Base-by-base conservation (phyloP, 2,113 vertebrate genomes). In the Dipodomys stephensi region DNA sequence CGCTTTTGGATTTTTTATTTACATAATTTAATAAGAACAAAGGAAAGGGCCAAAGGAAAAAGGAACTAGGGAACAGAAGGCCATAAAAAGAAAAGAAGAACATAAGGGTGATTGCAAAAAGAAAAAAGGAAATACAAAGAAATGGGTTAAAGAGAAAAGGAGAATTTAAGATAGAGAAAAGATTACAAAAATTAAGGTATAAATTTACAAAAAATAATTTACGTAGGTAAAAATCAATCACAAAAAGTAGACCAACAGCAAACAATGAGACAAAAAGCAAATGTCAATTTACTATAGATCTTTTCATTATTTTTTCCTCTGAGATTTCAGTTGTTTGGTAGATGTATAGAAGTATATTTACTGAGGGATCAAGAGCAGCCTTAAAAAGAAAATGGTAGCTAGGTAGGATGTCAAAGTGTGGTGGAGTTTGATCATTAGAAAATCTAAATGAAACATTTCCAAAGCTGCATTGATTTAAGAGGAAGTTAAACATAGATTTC, bases 121-220 rank as follows among this genome's bases (percentile, higher is more conserved):
- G 12, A 78, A 64, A 60, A 69, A 76, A 53, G 19, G 30, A 68
- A 79, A 73, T 86, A 30, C 73, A 13, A 81, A 67, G 30, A 85
- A 86, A 74, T 0, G 6, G 9, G 44, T 7, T 67, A 57, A 57
- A 57, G 49, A 78, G 60, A 65, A 69, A 76, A 53, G 23, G 30
- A 73, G 13, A 81, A 67, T 39, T 67, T n/a, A 67, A 82, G 22
- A 81, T 49, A 60, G 22, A 83, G 28, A 46, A 76, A 53, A 57
- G 53, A 80, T 67, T 78, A 83, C 8, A 88, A 65, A 53, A 93
- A 78, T 15, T 53, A 60, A 30, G 32, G 22, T 25, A 22, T 19
- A 77, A 82, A 57, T 91, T 30, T 88, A 80, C 25, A 27, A 71
- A 69, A 83, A 77, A 64, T 80, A 79, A 67, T 44, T 88, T 68